A percentile compares a stretch with the other conserved stretches of the same genome.
phyloP scores from a whole-genome alignment of 1,140 invertebrate species.

The Zaprionus ghesquierei region DNA sequence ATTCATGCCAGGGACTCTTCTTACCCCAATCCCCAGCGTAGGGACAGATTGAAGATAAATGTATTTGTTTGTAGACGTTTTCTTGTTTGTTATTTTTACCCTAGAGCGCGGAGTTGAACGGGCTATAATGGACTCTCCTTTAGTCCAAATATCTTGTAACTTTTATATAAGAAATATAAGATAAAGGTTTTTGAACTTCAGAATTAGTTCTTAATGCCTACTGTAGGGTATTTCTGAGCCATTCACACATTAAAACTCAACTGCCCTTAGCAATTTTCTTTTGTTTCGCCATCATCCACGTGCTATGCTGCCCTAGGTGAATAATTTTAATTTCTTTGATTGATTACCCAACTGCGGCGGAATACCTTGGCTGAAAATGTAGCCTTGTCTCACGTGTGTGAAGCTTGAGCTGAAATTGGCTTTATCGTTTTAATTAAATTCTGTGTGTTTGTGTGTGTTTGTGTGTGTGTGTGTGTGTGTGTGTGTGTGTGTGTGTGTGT shows the following conservation, averaged over 20 bases:
- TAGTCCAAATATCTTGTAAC: background rate
- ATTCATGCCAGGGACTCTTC: background rate
- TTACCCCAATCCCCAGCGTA: constrained; percentile 6
- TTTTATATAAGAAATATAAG: too few species aligned
- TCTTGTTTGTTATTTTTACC: constrained; percentile 4
- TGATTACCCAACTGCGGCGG: constrained; percentile 34
- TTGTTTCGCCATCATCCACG: background rate
- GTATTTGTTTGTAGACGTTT: constrained; percentile 30
- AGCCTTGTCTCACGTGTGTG: background rate
- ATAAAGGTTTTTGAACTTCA: too few species aligned
- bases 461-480: background rate
- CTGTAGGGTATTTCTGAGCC: background rate
- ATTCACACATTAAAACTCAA: background rate
- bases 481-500: background rate
- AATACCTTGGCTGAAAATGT: background rate
- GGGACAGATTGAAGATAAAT: constrained; percentile 38
- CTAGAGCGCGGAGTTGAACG: background rate
- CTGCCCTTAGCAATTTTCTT: constrained; percentile 1
- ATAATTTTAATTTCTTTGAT: constrained; percentile 58
- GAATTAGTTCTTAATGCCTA: background rate
- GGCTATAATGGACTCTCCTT: background rate
- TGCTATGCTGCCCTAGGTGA: constrained; percentile 17
- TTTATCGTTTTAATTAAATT: constrained; percentile 45
- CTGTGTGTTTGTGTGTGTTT: background rate
- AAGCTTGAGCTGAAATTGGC: background rate